A percentile compares a stretch with the other conserved stretches of the same genome.
Conservation (phyloP, 2,113 vertebrate species). For the Dolichallabes microphthalmus region DNA sequence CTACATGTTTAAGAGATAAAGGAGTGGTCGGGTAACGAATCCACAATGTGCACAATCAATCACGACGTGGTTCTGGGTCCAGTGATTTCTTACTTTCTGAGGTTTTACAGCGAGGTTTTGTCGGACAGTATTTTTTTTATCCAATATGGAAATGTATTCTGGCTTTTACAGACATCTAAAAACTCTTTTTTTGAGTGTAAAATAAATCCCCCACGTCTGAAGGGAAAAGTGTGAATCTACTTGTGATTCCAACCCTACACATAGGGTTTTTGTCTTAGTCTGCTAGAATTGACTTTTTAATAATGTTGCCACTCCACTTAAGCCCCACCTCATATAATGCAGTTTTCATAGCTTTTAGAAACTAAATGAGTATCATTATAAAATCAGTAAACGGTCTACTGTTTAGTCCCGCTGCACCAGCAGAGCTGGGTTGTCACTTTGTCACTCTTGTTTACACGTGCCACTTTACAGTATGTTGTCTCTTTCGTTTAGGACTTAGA, state of each 20-base stretch:
- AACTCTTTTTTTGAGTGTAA: too few relatives aligned
- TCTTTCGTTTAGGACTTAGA: too few relatives aligned
- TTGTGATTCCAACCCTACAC: not conserved
- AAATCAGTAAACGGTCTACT: too few relatives aligned
- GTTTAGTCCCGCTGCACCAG: too few relatives aligned
- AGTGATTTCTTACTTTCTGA: not conserved
- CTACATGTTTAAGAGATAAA: slow-evolving; percentile 4
- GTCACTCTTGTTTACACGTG: too few relatives aligned
- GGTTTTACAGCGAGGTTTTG: not conserved
- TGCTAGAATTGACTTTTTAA: not conserved
- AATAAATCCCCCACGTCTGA: not conserved
- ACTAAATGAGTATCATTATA: too few relatives aligned
- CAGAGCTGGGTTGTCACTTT: too few relatives aligned
- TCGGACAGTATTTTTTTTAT: not conserved
- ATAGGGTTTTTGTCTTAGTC: not conserved
- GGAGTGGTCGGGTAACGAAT: not conserved
- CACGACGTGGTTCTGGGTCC: not conserved
- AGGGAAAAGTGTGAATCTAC: not conserved
- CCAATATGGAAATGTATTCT: not conserved
- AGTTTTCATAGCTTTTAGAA: too few relatives aligned
- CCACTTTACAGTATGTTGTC: too few relatives aligned
- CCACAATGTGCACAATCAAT: not conserved
- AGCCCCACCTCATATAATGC: too few relatives aligned
- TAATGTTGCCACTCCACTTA: too few relatives aligned
- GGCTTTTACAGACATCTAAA: not conserved